phyloP scores from a whole-genome alignment of 2,113 vertebrate species.

The Varanus salvator region DNA sequence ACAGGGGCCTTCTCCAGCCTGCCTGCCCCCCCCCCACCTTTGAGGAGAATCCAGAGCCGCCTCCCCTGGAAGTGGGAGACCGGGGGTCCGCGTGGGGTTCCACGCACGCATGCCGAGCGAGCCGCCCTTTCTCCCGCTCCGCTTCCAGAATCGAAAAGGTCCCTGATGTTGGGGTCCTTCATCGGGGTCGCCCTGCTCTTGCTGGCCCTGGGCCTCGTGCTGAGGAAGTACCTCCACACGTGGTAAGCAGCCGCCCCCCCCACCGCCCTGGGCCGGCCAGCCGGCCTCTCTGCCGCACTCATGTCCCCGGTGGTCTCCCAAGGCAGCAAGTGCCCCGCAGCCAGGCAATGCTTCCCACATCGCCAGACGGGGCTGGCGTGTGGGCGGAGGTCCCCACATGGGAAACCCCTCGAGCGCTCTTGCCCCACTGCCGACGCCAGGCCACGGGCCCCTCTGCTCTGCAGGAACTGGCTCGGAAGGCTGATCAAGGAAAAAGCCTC shows the following conservation, averaged over 20 bases:
- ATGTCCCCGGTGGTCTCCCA: too few species aligned
- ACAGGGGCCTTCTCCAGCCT: too few species aligned
- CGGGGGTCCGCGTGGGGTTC: not conserved
- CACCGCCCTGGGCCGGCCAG: too few species aligned
- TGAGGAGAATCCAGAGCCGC: too few species aligned
- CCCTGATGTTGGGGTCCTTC: not conserved
- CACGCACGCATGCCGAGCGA: not conserved
- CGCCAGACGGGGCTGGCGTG: too few species aligned
- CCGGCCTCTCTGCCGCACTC: too few species aligned
- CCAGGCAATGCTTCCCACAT: too few species aligned
- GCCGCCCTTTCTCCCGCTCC: not conserved
- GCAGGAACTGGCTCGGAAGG: not conserved
- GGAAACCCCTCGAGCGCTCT: not conserved
- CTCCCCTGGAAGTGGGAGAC: too few species aligned
- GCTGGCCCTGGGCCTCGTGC: not conserved
- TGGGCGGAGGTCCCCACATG: too few species aligned
- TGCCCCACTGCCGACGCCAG: not conserved
- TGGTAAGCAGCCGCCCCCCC: slow-evolving; percentile 4
- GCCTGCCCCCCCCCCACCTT: too few species aligned
- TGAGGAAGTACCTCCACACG: not conserved
- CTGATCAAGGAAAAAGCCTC: not conserved
- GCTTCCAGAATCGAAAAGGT: not conserved
- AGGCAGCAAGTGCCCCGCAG: too few species aligned
- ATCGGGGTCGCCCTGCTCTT: slow-evolving; percentile 1
- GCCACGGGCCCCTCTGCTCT: not conserved